Base-by-base conservation (phyloP, 2,113 vertebrate species). In the Rallus limicola region DNA sequence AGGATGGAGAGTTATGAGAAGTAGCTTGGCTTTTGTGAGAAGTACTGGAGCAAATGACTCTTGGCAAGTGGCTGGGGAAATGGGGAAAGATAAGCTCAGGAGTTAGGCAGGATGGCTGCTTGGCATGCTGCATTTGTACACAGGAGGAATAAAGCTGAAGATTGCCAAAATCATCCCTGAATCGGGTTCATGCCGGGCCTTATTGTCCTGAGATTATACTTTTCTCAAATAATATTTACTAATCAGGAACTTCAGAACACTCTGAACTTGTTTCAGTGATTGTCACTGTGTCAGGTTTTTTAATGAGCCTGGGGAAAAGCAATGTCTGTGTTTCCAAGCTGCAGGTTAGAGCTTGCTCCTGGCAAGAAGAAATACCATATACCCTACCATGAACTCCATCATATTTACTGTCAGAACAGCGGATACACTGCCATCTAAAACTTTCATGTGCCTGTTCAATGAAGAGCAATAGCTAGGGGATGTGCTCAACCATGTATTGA, bases 1-100 rank as follows among this genome's bases (percentile, higher is more conserved):
- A 93, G 91, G 91, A 79, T 91, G 67, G 71, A 95, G 91, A 94
- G 67, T 90, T 90, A 94, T 87, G 85, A 92, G 95, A 88, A 96
- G 90, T 65, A 80, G 87, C 55, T 95, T 93, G 87, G 89, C 90
- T 96, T 94, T 94, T 86, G 70, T 91, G 77, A 82, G 59, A 91
- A 77, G 78, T 67, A 50, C 78, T 65, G 75, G 79, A 96, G 75
- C 71, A 96, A 95, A 95, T 86, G 65, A 56, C 65, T 93, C 64
- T 89, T 96, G 94, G 93, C 93, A 92, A 89, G 92, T n/a, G 69
- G 58, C 83, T 94, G 94, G 65, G 89, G 78, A 81, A 91, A 79
- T 3, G 20, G 67, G 75, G 75, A 90, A 77, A 60, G 82, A 88
- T 63, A 55, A 92, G 82, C 87, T 78, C 52, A 34, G 67, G 82